A percentile compares a stretch with the other conserved stretches of the same genome.
These are phyloP conservation scores for Amia ocellicauda DNA, from an alignment of 2,113 vertebrate species.

Conservation along the genomic window DNA sequence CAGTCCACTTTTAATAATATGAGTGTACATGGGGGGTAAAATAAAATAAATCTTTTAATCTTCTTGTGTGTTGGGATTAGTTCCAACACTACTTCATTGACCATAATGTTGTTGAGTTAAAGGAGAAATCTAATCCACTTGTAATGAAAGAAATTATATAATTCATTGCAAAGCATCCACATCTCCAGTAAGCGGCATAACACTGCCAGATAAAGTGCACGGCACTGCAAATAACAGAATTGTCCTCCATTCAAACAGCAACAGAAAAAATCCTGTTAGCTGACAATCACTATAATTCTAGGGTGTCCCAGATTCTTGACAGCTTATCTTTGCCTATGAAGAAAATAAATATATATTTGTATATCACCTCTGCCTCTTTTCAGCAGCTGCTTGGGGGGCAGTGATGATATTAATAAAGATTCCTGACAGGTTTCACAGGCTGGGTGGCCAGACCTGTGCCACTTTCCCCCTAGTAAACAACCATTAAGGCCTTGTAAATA, in stretches of 20 bases:
- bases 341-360: constrained; percentile 40
- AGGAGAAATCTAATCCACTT: constrained; percentile 69
- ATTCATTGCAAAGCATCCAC: constrained; percentile 38
- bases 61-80: constrained; percentile 64
- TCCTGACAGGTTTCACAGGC: constrained; percentile 36
- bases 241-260: constrained; percentile 46
- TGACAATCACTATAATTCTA: constrained; percentile 54
- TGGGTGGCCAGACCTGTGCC: constrained; percentile 31
- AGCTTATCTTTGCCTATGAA: constrained; percentile 43
- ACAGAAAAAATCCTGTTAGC: constrained; percentile 54
- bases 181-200: not conserved
- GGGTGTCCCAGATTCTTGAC: constrained; percentile 43
- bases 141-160: constrained; percentile 59
- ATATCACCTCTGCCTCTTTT: constrained; percentile 29
- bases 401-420: constrained; percentile 20
- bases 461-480: constrained; percentile 19
- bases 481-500: constrained; percentile 2
- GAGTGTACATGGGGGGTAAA: constrained; percentile 59
- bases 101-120: constrained; percentile 67
- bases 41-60: constrained; percentile 65
- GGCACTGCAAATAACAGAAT: constrained; percentile 52
- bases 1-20: constrained; percentile 67
- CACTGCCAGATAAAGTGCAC: constrained; percentile 50
- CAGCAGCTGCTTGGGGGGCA: constrained; percentile 21
- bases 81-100: constrained; percentile 62